phyloP scores from a whole-genome alignment of 2,113 vertebrate species.

The Prinia subflava region DNA sequence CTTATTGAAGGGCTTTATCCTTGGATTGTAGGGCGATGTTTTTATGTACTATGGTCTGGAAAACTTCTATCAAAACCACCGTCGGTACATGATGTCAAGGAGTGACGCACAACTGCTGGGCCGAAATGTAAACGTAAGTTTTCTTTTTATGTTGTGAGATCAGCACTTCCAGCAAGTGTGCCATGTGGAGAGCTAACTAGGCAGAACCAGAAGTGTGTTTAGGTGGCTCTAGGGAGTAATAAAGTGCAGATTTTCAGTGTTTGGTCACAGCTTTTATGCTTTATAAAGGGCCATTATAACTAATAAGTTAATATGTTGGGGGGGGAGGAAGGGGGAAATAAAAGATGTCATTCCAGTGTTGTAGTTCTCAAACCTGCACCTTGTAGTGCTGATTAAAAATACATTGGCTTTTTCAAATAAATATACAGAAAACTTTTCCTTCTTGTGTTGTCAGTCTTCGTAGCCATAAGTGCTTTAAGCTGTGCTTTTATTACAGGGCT shows the following conservation, averaged over 20 bases:
- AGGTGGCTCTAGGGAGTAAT: not conserved
- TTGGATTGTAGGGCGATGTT: conserved; percentile 79
- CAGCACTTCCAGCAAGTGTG: not conserved
- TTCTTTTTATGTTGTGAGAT: not conserved
- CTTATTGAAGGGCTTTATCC: not conserved
- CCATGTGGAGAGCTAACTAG: not conserved
- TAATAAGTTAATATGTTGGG: not conserved
- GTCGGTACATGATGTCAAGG: conserved; percentile 81
- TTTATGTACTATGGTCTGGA: conserved; percentile 89
- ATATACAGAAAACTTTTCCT: not conserved
- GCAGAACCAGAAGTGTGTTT: not conserved
- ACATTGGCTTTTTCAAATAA: not conserved
- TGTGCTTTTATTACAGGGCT: not conserved
- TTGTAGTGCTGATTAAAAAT: not conserved
- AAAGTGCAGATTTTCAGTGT: not conserved
- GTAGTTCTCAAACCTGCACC: not conserved
- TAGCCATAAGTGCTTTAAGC: not conserved
- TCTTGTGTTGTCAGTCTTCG: not conserved
- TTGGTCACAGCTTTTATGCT: not conserved
- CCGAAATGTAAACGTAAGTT: conserved; percentile 71
- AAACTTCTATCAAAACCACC: conserved; percentile 91
- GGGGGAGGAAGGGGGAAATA: not conserved
- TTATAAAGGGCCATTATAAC: not conserved
- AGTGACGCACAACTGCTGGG: conserved; percentile 83
- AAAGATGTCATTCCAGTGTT: not conserved